Percentiles rank a stretch among this genome's conserved stretches.
phyloP scores from a whole-genome alignment of 2,888 invertebrate species.

The Leptothorax acervorum region DNA sequence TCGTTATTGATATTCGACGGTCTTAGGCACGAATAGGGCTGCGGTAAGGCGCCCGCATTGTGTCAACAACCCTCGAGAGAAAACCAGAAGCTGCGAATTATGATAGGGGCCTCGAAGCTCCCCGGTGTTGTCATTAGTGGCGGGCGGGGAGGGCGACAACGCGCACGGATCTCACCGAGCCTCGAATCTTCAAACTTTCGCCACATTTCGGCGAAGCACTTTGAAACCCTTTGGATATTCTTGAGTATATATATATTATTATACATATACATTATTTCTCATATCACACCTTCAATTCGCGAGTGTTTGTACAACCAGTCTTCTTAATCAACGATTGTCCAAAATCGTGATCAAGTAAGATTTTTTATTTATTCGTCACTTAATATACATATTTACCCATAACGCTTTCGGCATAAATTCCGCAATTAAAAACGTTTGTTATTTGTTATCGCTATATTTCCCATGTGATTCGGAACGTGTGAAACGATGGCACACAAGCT shows the following conservation, averaged over 20 bases:
- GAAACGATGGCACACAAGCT: background rate
- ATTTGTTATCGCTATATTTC: background rate
- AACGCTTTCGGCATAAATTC: background rate
- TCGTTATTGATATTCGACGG: constrained; percentile 78
- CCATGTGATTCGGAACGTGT: background rate
- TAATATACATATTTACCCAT: background rate
- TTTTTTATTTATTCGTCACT: constrained; percentile 1
- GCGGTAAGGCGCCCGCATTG: constrained; percentile 84
- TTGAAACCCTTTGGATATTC: background rate
- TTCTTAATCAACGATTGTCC: background rate
- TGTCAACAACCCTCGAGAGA: constrained; percentile 82
- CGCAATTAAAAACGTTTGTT: background rate
- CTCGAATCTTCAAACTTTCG: constrained; percentile 70
- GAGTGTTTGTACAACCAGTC: background rate
- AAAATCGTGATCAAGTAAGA: background rate
- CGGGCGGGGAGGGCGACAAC: constrained; percentile 61
- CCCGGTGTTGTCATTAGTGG: constrained; percentile 80
- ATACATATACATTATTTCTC: constrained; percentile 3
- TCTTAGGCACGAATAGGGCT: constrained; percentile 79
- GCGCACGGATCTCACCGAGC: constrained; percentile 64
- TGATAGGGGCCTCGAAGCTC: constrained; percentile 82
- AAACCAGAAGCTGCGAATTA: constrained; percentile 84
- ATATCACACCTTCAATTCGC: background rate
- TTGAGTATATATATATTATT: background rate
- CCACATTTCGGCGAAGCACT: constrained; percentile 45